A percentile compares a stretch with the other conserved stretches of the same genome.
Evolutionary conservation across 2,888 invertebrate species (phyloP).

Genomic region (Zonitis immaculata): DNA sequence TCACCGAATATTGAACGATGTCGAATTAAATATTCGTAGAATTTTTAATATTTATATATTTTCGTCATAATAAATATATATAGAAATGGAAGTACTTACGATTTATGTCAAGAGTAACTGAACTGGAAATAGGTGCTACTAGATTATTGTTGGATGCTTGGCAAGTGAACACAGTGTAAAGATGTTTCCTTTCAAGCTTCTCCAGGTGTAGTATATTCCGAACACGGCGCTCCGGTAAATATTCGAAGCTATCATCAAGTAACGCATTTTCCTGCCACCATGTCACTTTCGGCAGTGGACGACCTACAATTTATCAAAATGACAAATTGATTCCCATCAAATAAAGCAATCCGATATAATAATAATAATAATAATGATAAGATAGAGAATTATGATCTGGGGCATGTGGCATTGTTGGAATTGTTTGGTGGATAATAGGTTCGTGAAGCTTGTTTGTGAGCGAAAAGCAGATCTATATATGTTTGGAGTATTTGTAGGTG

Average conservation of each 20-base stretch:
- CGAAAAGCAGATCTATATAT: neutral
- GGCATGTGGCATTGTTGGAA: neutral
- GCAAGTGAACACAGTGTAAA: conserved; percentile 64
- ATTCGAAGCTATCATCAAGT: conserved; percentile 65
- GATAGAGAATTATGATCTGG: neutral
- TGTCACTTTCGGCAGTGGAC: conserved; percentile 67
- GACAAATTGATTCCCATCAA: neutral
- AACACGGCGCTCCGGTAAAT: conserved; percentile 61
- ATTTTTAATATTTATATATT: no score
- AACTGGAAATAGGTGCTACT: conserved; percentile 62
- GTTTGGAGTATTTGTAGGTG: neutral
- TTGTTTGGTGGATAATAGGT: neutral
- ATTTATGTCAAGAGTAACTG: conserved; percentile 66
- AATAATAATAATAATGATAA: conserved; percentile 1
- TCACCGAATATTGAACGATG: no score
- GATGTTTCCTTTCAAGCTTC: conserved; percentile 63
- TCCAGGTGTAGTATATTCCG: conserved; percentile 66
- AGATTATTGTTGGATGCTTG: conserved; percentile 70
- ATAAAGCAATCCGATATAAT: neutral
- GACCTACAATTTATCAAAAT: conserved; percentile 54
- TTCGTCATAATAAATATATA: no score
- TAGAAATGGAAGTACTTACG: conserved; percentile 54
- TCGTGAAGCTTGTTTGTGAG: neutral
- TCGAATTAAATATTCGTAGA: no score
- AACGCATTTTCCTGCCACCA: conserved; percentile 75